Percentiles rank a stretch among this genome's conserved stretches.
phyloP scores from a whole-genome alignment of 2,113 vertebrate genomes.

The Smithornis capensis region DNA sequence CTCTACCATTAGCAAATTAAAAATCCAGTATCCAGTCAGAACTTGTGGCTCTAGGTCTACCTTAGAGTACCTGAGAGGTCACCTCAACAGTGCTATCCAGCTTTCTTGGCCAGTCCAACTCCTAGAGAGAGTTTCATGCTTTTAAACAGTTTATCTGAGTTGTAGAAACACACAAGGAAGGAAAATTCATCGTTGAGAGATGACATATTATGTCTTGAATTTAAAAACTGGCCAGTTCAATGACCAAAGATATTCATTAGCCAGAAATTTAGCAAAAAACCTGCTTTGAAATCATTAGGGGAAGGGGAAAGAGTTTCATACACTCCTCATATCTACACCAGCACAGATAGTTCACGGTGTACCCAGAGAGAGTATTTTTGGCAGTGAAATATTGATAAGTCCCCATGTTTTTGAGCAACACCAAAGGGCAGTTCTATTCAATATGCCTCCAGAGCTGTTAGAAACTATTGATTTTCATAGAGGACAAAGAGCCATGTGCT shows the following conservation, averaged over 20 bases:
- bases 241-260: neutral
- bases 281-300: neutral
- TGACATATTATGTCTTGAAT: accelerated
- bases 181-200: neutral
- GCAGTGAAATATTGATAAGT: neutral
- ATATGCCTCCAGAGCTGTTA: neutral
- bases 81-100: neutral
- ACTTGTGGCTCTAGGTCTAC: accelerated
- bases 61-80: neutral
- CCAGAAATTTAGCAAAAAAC: neutral
- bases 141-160: neutral
- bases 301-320: neutral
- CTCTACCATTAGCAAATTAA: neutral
- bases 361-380: neutral
- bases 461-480: neutral
- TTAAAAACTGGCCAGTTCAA: neutral
- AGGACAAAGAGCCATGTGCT: neutral
- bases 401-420: neutral
- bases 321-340: neutral
- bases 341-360: neutral
- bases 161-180: neutral
- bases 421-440: neutral
- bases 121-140: accelerated
- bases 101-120: neutral
- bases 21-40: neutral